A percentile compares a stretch with the other conserved stretches of the same genome.
Conservation (phyloP, 2,113 vertebrate genomes). For the Mola mola region DNA sequence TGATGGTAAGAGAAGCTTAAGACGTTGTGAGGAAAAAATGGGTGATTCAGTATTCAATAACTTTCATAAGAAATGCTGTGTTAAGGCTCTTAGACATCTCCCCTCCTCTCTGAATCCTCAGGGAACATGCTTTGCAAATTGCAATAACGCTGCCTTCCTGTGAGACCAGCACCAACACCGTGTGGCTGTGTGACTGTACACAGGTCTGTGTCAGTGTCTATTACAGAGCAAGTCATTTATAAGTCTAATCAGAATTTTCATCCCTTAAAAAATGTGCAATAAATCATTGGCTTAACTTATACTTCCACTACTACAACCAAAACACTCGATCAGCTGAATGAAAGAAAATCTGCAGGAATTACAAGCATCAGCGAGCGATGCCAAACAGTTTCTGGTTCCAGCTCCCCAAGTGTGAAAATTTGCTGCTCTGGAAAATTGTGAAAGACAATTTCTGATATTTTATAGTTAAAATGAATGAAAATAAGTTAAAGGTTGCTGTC, state of each 20-base stretch:
- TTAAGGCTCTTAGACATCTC: background rate
- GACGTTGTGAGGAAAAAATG: background rate
- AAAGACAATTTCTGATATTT: background rate
- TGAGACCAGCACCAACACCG: too few relatives aligned
- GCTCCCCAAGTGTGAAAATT: background rate
- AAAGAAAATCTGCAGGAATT: too few relatives aligned
- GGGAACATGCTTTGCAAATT: background rate
- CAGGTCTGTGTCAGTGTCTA: too few relatives aligned
- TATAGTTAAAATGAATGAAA: conserved; percentile 1
- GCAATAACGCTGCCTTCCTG: background rate
- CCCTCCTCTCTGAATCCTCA: background rate
- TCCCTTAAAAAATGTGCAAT: background rate
- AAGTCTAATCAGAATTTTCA: too few relatives aligned
- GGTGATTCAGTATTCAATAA: background rate
- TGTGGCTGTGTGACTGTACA: too few relatives aligned
- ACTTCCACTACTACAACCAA: too few relatives aligned
- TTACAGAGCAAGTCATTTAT: too few relatives aligned
- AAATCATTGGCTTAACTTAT: background rate
- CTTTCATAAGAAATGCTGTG: background rate
- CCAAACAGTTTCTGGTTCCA: background rate
- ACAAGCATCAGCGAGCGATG: background rate
- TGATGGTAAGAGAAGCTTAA: background rate
- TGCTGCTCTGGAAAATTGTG: background rate
- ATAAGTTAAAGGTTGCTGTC: background rate
- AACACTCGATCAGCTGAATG: too few relatives aligned